Evolutionary conservation across 2,797 vertebrate genomes (phyloP).

Genomic region (Artibeus jamaicensis): DNA sequence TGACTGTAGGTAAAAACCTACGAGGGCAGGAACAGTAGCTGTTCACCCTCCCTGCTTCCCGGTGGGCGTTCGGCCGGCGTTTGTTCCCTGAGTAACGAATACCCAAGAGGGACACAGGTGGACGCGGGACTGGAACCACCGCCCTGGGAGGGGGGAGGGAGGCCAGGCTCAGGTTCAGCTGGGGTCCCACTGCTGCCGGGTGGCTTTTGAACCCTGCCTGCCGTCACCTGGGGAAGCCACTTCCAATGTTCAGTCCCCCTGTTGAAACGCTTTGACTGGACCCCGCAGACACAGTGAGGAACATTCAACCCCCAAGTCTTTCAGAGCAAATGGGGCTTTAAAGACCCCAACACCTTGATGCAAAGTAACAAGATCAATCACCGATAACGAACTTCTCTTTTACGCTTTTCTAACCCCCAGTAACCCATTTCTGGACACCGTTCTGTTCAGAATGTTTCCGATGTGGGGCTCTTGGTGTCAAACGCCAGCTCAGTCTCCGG

Average conservation of each 20-base stretch:
- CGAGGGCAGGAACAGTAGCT: not conserved
- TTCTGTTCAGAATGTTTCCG: not conserved
- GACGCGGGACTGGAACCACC: not conserved
- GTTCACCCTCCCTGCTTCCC: not conserved
- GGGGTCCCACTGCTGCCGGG: no score
- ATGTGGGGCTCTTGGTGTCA: not conserved
- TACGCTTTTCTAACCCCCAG: not conserved
- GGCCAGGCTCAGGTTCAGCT: not conserved
- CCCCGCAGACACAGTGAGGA: not conserved
- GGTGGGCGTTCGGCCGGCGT: not conserved
- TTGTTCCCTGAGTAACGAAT: not conserved
- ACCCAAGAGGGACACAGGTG: not conserved
- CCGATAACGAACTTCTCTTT: not conserved
- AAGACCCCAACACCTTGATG: not conserved
- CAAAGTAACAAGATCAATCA: not conserved
- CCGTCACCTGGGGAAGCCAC: not conserved
- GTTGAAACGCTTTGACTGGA: not conserved
- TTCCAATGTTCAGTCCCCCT: not conserved
- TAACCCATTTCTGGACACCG: not conserved
- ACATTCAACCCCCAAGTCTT: not conserved
- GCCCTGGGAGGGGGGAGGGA: not conserved
- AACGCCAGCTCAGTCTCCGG: not conserved
- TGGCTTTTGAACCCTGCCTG: not conserved
- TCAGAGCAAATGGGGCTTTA: constrained; percentile 8
- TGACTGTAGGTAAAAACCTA: not conserved